Percentiles rank a stretch among this genome's conserved stretches.
These are phyloP conservation scores for Seriola aureovittata DNA, from an alignment of 2,113 vertebrate species.

Conservation along the genomic window DNA sequence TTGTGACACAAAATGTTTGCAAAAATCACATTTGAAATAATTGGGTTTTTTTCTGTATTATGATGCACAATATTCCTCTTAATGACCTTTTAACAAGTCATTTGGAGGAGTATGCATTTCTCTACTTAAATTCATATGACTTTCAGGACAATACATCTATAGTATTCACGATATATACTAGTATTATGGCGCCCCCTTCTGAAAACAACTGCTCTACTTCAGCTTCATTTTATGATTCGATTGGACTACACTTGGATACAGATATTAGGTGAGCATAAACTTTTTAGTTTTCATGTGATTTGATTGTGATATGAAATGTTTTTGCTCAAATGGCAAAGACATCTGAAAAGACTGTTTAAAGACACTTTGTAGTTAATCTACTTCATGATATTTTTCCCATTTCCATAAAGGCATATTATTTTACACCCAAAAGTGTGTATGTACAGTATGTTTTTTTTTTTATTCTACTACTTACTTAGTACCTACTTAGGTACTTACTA, in stretches of 20 bases:
- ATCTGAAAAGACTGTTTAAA: background rate
- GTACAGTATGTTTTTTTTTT: background rate
- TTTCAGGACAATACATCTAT: no score
- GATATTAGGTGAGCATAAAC: background rate
- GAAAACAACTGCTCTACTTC: background rate
- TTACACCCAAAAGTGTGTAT: background rate
- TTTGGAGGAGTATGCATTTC: background rate
- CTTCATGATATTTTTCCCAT: no score
- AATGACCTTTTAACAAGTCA: background rate
- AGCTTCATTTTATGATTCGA: background rate
- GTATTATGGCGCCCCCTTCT: slow-evolving; percentile 23
- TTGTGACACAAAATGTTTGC: slow-evolving; percentile 17
- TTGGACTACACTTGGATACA: background rate
- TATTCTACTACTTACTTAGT: background rate
- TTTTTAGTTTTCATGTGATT: background rate
- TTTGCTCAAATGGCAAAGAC: background rate
- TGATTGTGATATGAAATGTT: background rate
- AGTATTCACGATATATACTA: background rate
- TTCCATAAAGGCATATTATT: background rate
- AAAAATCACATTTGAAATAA: background rate
- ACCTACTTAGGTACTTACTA: no score
- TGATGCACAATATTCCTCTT: background rate
- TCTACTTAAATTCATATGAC: background rate
- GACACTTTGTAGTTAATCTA: background rate
- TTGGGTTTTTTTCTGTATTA: no score